These are phyloP conservation scores for Prionailurus bengalensis DNA, from an alignment of 2,113 vertebrate genomes.

Conservation along the genomic window DNA sequence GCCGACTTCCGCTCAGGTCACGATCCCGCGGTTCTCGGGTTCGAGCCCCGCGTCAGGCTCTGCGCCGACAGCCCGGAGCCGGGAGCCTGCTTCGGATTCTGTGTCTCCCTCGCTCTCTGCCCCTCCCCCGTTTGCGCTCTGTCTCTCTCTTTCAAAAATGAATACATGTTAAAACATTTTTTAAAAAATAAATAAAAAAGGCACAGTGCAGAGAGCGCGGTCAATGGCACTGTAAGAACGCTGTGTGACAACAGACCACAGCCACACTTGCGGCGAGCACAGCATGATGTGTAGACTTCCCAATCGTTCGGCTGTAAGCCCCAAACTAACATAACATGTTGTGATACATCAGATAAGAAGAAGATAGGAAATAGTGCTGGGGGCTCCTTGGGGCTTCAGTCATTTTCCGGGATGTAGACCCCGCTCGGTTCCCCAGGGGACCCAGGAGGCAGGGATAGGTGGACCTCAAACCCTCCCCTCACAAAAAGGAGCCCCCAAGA, in stretches of 20 bases:
- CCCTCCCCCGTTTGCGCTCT: too few species aligned
- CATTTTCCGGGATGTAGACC: background rate
- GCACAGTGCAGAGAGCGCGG: background rate
- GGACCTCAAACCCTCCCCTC: background rate
- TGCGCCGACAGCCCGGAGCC: too few species aligned
- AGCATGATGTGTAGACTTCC: background rate
- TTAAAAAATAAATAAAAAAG: background rate
- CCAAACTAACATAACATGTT: background rate
- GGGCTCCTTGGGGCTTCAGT: conserved; percentile 50
- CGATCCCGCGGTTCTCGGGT: too few species aligned
- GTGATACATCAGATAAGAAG: too few species aligned
- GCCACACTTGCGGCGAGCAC: background rate
- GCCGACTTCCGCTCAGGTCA: too few species aligned
- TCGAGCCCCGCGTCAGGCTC: too few species aligned
- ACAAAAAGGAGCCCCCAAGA: background rate
- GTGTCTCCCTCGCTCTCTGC: too few species aligned
- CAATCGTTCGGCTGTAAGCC: background rate
- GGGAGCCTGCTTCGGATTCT: too few species aligned
- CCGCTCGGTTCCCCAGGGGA: background rate
- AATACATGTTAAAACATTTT: too few species aligned
- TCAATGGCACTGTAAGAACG: background rate
- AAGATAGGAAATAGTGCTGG: background rate
- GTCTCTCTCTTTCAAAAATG: too few species aligned
- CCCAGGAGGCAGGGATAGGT: background rate
- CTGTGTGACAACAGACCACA: background rate